A percentile compares a stretch with the other conserved stretches of the same genome.
Evolutionary conservation across 2,888 invertebrate genomes (phyloP).

Genomic region (Cheilosia variabilis): DNA sequence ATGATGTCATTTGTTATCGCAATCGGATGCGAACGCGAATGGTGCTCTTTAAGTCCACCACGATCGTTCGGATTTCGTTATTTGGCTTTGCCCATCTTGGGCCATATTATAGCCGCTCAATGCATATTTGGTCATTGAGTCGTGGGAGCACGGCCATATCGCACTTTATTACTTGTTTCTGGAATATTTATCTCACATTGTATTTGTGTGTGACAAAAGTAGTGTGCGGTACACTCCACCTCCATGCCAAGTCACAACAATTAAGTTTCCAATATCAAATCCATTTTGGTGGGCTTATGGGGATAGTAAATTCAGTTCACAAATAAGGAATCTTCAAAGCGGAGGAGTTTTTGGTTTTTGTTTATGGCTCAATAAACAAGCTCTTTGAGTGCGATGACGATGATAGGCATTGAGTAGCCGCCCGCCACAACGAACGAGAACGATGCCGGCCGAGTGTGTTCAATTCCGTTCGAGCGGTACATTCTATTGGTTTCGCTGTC

Average conservation of each 20-base stretch:
- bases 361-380: conserved; percentile 68
- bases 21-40: conserved; percentile 54
- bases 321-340: conserved; percentile 65
- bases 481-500: conserved; percentile 70
- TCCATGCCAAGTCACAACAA: conserved; percentile 21
- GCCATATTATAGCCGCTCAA: conserved; percentile 55
- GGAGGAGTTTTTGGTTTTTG: conserved; percentile 60
- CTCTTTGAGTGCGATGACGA: conserved; percentile 36
- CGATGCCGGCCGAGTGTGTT: conserved; percentile 30
- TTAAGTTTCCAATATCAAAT: conserved; percentile 52
- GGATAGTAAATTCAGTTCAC: conserved; percentile 66
- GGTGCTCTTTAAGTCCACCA: conserved; percentile 33
- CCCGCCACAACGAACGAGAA: conserved; percentile 2
- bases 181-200: conserved; percentile 68
- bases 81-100: conserved; percentile 67
- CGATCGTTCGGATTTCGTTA: conserved; percentile 35
- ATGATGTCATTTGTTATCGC: conserved; percentile 68
- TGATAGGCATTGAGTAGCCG: conserved; percentile 28
- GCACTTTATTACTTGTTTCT: conserved; percentile 62
- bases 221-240: conserved; percentile 21
- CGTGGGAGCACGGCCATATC: conserved; percentile 69
- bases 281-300: conserved; percentile 53
- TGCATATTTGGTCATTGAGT: conserved; percentile 71
- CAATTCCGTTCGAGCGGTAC: conserved; percentile 36
- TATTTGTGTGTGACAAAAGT: conserved; percentile 56